phyloP scores from a whole-genome alignment of 1,140 invertebrate genomes.

The Zeugodacus cucurbitae region DNA sequence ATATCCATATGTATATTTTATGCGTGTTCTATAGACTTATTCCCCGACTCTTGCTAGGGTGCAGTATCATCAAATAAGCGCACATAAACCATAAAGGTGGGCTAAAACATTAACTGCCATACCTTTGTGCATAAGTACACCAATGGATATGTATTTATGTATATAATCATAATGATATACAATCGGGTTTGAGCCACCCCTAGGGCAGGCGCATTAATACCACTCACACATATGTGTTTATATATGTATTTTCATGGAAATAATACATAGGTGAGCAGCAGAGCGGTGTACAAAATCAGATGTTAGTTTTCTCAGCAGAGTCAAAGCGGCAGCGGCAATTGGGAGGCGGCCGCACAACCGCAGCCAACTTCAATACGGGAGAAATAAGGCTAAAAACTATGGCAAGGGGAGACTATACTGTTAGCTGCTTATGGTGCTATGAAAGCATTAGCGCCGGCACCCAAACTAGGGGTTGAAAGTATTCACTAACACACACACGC shows the following conservation, averaged over 20 bases:
- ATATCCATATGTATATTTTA: too few relatives aligned
- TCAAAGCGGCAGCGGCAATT: constrained; percentile 20
- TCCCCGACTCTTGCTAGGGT: neutral
- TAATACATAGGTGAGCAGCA: neutral
- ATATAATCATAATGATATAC: constrained; percentile 9
- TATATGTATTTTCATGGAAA: neutral
- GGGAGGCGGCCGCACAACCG: constrained; percentile 22
- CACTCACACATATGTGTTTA: neutral
- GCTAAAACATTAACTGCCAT: neutral
- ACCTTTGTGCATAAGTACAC: neutral
- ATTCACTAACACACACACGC: neutral
- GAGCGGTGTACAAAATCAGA: constrained; percentile 53
- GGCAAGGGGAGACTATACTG: constrained; percentile 36
- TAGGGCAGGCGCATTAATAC: constrained; percentile 13
- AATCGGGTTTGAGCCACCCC: constrained; percentile 33
- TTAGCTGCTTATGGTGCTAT: neutral
- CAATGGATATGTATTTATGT: neutral
- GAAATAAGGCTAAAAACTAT: constrained; percentile 10
- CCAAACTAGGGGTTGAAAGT: constrained; percentile 58
- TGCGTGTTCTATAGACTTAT: too few relatives aligned
- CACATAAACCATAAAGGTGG: constrained; percentile 27
- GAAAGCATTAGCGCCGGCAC: neutral
- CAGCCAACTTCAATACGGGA: constrained; percentile 21
- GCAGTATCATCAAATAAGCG: neutral
- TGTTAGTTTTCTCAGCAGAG: constrained; percentile 65